Percentiles rank a stretch among this genome's conserved stretches.
Conservation (phyloP, 2,888 invertebrate species). For the Melanargia galathea region DNA sequence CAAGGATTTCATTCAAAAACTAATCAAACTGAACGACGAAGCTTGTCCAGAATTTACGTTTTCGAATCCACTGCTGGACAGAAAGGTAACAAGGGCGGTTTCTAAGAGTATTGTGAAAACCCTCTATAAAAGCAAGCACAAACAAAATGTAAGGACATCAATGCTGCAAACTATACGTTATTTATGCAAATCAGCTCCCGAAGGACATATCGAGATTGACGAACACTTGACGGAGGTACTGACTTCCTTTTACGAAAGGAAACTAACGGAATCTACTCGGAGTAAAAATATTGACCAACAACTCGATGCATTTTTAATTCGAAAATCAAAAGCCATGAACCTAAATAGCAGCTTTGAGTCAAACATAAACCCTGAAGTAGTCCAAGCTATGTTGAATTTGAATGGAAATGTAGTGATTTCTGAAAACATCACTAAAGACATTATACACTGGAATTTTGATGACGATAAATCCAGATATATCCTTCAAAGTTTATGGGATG, state of each 20-base stretch:
- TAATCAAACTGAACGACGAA: slow-evolving; percentile 57
- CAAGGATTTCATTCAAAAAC: slow-evolving; percentile 61
- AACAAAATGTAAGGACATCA: slow-evolving; percentile 57
- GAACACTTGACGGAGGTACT: slow-evolving; percentile 55
- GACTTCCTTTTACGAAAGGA: slow-evolving; percentile 52
- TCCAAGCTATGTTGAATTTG: slow-evolving; percentile 66
- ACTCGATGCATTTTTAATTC: slow-evolving; percentile 63
- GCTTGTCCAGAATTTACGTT: slow-evolving; percentile 58
- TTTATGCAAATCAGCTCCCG: slow-evolving; percentile 59
- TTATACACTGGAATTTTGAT: slow-evolving; percentile 55
- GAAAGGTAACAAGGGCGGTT: slow-evolving; percentile 59
- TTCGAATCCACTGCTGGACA: slow-evolving; percentile 65
- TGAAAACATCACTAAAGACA: slow-evolving; percentile 49
- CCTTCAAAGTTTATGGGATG: slow-evolving; percentile 58
- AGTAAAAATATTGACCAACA: slow-evolving; percentile 44
- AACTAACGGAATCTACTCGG: slow-evolving; percentile 40
- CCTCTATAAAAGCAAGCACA: slow-evolving; percentile 55
- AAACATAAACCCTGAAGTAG: slow-evolving; percentile 57
- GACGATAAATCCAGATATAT: slow-evolving; percentile 48
- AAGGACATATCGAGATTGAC: slow-evolving; percentile 57
- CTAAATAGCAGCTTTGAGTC: slow-evolving; percentile 50
- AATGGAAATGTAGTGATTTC: slow-evolving; percentile 48
- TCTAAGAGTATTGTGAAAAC: slow-evolving; percentile 69
- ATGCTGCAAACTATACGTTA: slow-evolving; percentile 64
- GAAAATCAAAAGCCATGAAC: slow-evolving; percentile 54